Evolutionary conservation across 2,888 invertebrate species (phyloP).

Genomic region (Drosophila ezoana): DNA sequence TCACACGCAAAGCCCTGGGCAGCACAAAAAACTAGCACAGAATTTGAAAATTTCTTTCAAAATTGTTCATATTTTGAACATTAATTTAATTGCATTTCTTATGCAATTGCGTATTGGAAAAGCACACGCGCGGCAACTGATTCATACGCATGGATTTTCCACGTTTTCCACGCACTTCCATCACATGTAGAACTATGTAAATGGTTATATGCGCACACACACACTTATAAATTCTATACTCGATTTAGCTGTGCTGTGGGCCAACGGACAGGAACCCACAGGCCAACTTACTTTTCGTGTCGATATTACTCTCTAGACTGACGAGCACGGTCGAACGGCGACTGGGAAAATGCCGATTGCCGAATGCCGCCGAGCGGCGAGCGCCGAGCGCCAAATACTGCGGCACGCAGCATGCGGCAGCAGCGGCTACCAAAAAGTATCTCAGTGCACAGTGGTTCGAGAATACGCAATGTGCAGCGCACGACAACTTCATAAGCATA

Average conservation of each 20-base stretch:
- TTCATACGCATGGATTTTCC: slow-evolving; percentile 73
- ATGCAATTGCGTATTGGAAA: slow-evolving; percentile 51
- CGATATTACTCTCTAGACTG: slow-evolving; percentile 85
- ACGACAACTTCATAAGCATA: too few relatives aligned
- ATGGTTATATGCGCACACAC: slow-evolving; percentile 38
- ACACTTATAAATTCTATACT: slow-evolving; percentile 76
- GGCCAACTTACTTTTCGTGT: slow-evolving; percentile 84
- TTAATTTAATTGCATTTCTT: slow-evolving; percentile 59
- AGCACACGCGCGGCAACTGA: slow-evolving; percentile 45
- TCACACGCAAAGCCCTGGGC: slow-evolving; percentile 83
- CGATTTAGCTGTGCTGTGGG: slow-evolving; percentile 61
- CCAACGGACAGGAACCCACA: slow-evolving; percentile 64
- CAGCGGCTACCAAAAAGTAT: slow-evolving; percentile 35
- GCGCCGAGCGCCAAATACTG: slow-evolving; percentile 60
- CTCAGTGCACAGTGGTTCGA: slow-evolving; percentile 45
- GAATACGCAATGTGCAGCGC: neutral
- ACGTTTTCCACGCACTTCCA: slow-evolving; percentile 73
- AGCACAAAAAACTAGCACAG: slow-evolving; percentile 73
- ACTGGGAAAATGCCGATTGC: slow-evolving; percentile 62
- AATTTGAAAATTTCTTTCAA: slow-evolving; percentile 64
- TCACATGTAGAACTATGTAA: slow-evolving; percentile 21
- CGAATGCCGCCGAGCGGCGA: slow-evolving; percentile 61
- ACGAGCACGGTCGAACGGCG: slow-evolving; percentile 53
- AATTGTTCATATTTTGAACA: slow-evolving; percentile 66
- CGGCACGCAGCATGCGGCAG: slow-evolving; percentile 71